A percentile compares a stretch with the other conserved stretches of the same genome.
These are phyloP conservation scores for Noctua janthina DNA, from an alignment of 2,888 invertebrate species.

Conservation along the genomic window DNA sequence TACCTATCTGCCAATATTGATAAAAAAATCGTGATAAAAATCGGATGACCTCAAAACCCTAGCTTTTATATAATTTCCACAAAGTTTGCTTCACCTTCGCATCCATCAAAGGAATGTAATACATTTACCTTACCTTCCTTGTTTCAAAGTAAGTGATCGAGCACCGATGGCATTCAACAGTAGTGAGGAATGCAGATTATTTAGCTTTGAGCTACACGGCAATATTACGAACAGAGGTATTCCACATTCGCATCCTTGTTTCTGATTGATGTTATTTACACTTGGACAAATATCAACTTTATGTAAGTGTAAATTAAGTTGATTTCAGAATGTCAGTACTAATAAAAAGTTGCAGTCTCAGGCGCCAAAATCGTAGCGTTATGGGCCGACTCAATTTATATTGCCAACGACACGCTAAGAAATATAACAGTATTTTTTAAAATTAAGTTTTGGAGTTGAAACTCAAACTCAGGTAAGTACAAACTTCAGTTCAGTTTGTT, in stretches of 20 bases:
- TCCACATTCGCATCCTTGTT: background rate
- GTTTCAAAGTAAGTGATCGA: constrained; percentile 45
- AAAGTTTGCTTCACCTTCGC: background rate
- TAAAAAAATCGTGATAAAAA: background rate
- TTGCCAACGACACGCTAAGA: background rate
- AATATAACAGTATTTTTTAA: background rate
- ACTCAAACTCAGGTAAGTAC: background rate
- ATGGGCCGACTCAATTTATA: background rate
- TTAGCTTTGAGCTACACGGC: constrained; percentile 40
- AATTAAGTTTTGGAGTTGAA: background rate
- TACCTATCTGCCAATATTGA: background rate
- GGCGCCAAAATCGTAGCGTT: background rate
- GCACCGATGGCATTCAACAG: constrained; percentile 27
- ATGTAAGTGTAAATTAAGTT: background rate
- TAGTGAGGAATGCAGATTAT: constrained; percentile 34
- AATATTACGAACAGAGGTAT: constrained; percentile 24
- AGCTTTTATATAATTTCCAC: background rate
- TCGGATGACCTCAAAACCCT: background rate
- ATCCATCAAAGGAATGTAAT: constrained; percentile 37
- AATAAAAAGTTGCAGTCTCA: background rate
- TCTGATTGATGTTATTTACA: background rate
- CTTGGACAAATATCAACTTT: background rate
- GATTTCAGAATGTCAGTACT: background rate
- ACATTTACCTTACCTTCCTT: constrained; percentile 20
- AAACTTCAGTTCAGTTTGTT: too few relatives aligned